Base-by-base conservation (phyloP, 53 echinoderm and acorn worm species). In the Paelopatides confundens region DNA sequence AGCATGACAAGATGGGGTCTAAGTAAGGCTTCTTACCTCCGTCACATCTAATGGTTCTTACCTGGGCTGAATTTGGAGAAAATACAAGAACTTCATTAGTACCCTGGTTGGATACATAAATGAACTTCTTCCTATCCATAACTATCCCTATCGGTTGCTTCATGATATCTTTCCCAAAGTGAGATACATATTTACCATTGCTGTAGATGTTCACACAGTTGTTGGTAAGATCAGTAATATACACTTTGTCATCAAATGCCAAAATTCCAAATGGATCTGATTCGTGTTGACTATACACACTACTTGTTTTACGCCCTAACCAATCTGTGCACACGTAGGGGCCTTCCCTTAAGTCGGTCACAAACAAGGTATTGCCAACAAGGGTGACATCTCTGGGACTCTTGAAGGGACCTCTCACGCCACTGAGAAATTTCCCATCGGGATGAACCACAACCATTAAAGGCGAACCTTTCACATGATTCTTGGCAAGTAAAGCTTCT, bases 391-490 rank as follows among this genome's bases (percentile, higher is more conserved):
- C 84, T 30, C 64, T 83, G 18, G 84, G 84, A 37, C 36, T 17
- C 46, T 38, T 83, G 14, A 83, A 21, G 10, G 8, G 24, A 3
- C 84, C 84, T 31, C 38, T 65, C 3, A 83, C 39, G 15, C 39
- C 64, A 11, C 37, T 17, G 9, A 65, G 28, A 38, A 83, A 65
- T 18, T 83, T 36, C 26, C 84, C 84, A 23, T 65, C 46, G 17
- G 84, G 84, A 33, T 65, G 63, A 21, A 83, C 63, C 36, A 63
- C 64, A 23, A 83, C 63, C 64, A 64, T 39, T 17, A 83, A 65
- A 4, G 84, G 84, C 5, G 84, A 83, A 33, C 65, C 65, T 29
- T 83, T 83, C 39, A 83, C 31, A 65, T n/a, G 35, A n/a, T 65
- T n/a, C 35, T 38, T 65, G 12, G 37, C 84, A 62, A 64, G 64